Evolutionary conservation across 2,113 vertebrate genomes (phyloP).

Genomic region (Arizona elegans): DNA sequence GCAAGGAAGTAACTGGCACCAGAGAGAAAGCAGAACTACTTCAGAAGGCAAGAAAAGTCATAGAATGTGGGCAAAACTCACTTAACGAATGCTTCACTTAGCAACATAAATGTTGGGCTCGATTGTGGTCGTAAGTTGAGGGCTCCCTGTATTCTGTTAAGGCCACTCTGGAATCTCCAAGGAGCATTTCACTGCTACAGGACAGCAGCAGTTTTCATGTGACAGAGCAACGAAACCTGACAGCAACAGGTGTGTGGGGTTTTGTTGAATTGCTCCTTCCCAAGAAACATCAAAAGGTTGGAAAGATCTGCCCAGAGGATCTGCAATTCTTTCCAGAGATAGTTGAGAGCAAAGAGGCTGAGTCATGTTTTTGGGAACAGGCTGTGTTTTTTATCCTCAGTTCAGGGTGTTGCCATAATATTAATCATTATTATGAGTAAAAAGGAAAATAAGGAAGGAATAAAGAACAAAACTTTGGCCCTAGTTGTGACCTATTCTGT

Average conservation of each 20-base stretch:
- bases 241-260: conserved; percentile 7
- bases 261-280: neutral
- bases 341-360: conserved; percentile 60
- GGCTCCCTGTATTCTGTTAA: neutral
- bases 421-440: conserved; percentile 64
- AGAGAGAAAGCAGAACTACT: too few relatives aligned
- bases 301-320: conserved; percentile 41
- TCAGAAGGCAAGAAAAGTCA: neutral
- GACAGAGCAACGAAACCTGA: too few relatives aligned
- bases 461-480: conserved; percentile 60
- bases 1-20: too few relatives aligned
- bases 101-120: neutral
- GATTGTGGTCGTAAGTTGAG: neutral
- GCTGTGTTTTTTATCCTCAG: conserved; percentile 64
- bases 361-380: conserved; percentile 68
- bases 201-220: neutral
- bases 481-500: conserved; percentile 54
- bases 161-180: neutral
- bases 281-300: neutral
- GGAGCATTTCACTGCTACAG: neutral
- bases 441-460: conserved; percentile 63
- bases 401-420: conserved; percentile 66
- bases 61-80: neutral
- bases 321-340: conserved; percentile 62
- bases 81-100: neutral